Base-by-base conservation (phyloP, 2,113 vertebrate species). In the Hippocampus comes region DNA sequence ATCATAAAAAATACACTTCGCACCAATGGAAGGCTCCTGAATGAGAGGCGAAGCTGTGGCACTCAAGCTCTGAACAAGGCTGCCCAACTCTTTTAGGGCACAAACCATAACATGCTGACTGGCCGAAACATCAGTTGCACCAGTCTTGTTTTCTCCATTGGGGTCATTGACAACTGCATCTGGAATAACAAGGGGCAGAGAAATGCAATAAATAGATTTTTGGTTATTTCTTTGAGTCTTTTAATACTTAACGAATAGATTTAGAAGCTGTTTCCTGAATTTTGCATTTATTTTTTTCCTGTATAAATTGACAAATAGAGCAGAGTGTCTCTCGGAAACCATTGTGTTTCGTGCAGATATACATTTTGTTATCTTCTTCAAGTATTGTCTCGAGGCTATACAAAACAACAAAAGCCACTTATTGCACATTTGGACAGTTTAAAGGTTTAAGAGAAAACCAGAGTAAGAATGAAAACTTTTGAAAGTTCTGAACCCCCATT, bases 21-120 rank as follows among this genome's bases (percentile, higher is more conserved):
- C 87, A 99, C 97, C 97, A 82, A 97, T 93, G 18, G 97, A 98
- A 0, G 96, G 94, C 63, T 99, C 97, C 86, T 97, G 97, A 85
- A 99, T 97, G 63, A 99, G 95, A 0, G 97, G 97, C 18, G 97
- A 96, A 1, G 97, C 94, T 0, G 96, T 99, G 57, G 97, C 96
- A 71, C 94, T 99, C 73, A 99, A 88, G 60, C 97, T 98, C 90
- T 97, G 97, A 60, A 99, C 96, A 74, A 99, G 91, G 82, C 98
- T 98, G 57, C 98, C 96, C 14, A 99, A 93, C 63, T 99, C 97
- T 77, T 98, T 96, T 0, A 99, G 93, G 2, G 97, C 98, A 53
- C 98, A 99, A 78, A 99, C 98, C 97, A 99, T 98, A 42, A 99
- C 95, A 0, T 99, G 97, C 87, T 99, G 97, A 86, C 95, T 98